phyloP scores from a whole-genome alignment of 1,140 invertebrate genomes.

The Hyposmocoma kahamanoa region DNA sequence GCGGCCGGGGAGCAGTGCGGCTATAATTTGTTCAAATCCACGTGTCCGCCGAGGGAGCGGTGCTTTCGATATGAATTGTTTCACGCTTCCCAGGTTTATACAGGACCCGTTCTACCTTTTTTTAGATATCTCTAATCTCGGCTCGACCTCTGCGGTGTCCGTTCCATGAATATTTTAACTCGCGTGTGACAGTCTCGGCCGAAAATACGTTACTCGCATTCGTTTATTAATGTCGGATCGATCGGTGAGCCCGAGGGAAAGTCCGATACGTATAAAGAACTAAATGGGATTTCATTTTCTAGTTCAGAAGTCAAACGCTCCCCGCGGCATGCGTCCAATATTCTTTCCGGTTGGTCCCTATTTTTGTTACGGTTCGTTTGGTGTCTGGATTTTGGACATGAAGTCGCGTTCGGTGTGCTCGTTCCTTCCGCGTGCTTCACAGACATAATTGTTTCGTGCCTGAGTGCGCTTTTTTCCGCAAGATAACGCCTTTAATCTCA shows the following conservation, averaged over 20 bases:
- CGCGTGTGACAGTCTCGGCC: slow-evolving; percentile 35
- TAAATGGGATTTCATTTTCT: slow-evolving; percentile 67
- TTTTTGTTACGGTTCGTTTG: slow-evolving; percentile 51
- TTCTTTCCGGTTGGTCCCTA: slow-evolving; percentile 34
- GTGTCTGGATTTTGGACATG: neutral
- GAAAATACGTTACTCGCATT: slow-evolving; percentile 46
- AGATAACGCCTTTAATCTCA: slow-evolving; percentile 51
- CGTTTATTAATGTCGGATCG: slow-evolving; percentile 62
- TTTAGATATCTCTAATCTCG: slow-evolving; percentile 53
- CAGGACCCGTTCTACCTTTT: slow-evolving; percentile 36
- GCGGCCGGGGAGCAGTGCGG: slow-evolving; percentile 19
- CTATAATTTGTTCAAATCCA: slow-evolving; percentile 10
- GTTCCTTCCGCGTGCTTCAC: slow-evolving; percentile 15
- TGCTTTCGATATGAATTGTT: slow-evolving; percentile 36
- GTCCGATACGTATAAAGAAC: slow-evolving; percentile 30
- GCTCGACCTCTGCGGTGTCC: slow-evolving; percentile 37
- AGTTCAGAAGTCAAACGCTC: slow-evolving; percentile 63
- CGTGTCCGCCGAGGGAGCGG: slow-evolving; percentile 2
- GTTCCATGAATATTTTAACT: slow-evolving; percentile 66
- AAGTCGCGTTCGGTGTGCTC: neutral
- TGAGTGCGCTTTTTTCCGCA: slow-evolving; percentile 40
- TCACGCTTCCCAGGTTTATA: slow-evolving; percentile 24
- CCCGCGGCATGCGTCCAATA: slow-evolving; percentile 41
- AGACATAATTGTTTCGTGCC: slow-evolving; percentile 43
- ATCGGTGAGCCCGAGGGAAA: slow-evolving; percentile 37